Conservation (phyloP, 2,797 vertebrate species). For the Lithobates pipiens region DNA sequence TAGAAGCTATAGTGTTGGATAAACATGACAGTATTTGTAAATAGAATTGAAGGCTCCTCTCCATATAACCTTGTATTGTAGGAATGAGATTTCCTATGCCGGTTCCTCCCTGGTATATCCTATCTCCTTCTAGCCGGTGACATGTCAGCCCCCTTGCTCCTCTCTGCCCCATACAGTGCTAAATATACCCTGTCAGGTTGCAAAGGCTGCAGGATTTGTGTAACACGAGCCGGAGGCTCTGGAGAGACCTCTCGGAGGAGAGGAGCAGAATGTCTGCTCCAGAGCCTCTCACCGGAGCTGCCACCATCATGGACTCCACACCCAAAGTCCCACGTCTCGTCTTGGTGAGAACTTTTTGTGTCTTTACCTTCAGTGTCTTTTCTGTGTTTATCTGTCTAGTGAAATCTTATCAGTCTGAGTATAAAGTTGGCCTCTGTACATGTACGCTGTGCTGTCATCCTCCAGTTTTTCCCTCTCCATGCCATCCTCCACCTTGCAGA, state of each 20-base stretch:
- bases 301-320: constrained; percentile 71
- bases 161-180: constrained; percentile 66
- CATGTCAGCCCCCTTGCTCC: constrained; percentile 9
- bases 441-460: not conserved
- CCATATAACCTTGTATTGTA: too few species aligned
- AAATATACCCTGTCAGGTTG: constrained; percentile 79
- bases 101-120: not conserved
- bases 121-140: constrained; percentile 33
- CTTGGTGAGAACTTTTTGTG: constrained; percentile 71
- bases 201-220: constrained; percentile 71
- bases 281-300: constrained; percentile 66
- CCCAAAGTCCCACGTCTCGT: constrained; percentile 67
- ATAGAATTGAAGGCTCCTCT: too few species aligned
- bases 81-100: too few species aligned
- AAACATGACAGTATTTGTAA: too few species aligned
- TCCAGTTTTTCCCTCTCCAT: not conserved
- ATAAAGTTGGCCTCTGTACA: constrained; percentile 13
- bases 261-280: constrained; percentile 65
- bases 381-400: not conserved
- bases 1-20: too few species aligned
- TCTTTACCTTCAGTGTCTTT: not conserved
- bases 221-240: constrained; percentile 73
- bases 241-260: constrained; percentile 64
- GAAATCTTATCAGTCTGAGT: not conserved
- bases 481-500: not conserved